phyloP scores from a whole-genome alignment of 2,888 invertebrate species.

The Pollenia griseotomentosa region DNA sequence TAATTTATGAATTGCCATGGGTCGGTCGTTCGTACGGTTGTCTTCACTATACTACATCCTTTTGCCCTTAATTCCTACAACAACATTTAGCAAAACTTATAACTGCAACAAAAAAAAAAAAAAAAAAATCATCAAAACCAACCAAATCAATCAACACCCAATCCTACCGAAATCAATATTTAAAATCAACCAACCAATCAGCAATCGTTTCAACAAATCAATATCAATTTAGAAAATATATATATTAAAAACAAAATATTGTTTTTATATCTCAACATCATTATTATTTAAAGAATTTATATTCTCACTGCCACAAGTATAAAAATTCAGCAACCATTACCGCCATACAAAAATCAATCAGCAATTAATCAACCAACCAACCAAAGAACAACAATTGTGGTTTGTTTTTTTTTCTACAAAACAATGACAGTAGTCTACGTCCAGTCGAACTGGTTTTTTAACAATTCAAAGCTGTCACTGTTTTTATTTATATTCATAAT shows the following conservation, averaged over 20 bases:
- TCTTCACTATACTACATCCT: conserved; percentile 65
- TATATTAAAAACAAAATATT: conserved; percentile 27
- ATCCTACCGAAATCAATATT: conserved; percentile 60
- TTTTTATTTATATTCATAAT: conserved; percentile 51
- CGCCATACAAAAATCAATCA: conserved; percentile 60
- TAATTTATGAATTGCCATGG: conserved; percentile 51
- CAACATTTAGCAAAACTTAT: conserved; percentile 66
- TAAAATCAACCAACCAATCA: conserved; percentile 67
- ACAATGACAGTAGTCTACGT: conserved; percentile 46
- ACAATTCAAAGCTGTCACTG: conserved; percentile 48
- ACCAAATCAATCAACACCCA: conserved; percentile 69
- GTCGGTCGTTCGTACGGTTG: conserved; percentile 50
- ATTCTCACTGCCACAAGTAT: conserved; percentile 70
- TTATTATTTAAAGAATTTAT: conserved; percentile 74
- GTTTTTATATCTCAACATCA: conserved; percentile 68
- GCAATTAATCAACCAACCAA: conserved; percentile 75
- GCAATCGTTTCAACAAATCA: conserved; percentile 69
- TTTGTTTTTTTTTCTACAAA: conserved; percentile 65
- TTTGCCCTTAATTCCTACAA: conserved; percentile 67
- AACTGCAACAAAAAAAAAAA: conserved; percentile 60
- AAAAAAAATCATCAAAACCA: conserved; percentile 62
- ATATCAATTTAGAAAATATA: conserved; percentile 49
- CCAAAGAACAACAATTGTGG: conserved; percentile 66
- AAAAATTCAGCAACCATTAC: conserved; percentile 75
- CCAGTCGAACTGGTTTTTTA: not conserved